Evolutionary conservation across 2,113 vertebrate genomes (phyloP).

Genomic region (Thalassarche chlororhynchos): DNA sequence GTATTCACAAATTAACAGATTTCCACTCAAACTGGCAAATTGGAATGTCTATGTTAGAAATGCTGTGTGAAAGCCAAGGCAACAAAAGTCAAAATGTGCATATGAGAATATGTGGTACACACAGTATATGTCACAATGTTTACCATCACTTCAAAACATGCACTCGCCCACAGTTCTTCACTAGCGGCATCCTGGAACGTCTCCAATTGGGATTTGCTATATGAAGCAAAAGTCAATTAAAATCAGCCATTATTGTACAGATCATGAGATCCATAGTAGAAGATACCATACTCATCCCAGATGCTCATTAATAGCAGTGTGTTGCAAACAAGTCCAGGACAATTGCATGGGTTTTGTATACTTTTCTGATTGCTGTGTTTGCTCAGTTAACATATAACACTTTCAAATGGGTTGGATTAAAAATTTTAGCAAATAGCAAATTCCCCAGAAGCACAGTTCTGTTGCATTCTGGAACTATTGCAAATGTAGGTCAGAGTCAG

Average conservation of each 20-base stretch:
- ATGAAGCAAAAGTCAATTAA: conserved; percentile 73
- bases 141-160: conserved; percentile 75
- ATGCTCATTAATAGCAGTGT: conserved; percentile 52
- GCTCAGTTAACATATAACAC: background rate
- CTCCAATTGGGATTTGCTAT: conserved; percentile 70
- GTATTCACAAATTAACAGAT: conserved; percentile 35
- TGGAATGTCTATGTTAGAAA: conserved; percentile 37
- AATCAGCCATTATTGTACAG: conserved; percentile 67
- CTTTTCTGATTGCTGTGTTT: conserved; percentile 24
- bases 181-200: conserved; percentile 66
- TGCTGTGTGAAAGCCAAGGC: conserved; percentile 67
- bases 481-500: conserved; percentile 48
- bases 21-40: conserved; percentile 58
- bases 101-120: conserved; percentile 69
- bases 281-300: conserved; percentile 33
- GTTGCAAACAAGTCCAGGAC: conserved; percentile 36
- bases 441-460: conserved; percentile 19
- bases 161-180: conserved; percentile 67
- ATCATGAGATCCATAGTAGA: conserved; percentile 47
- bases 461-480: background rate
- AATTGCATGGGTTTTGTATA: conserved; percentile 5
- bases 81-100: conserved; percentile 73
- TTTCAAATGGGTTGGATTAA: background rate
- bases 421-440: conserved; percentile 17
- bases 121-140: conserved; percentile 75